phyloP scores from a whole-genome alignment of 2,113 vertebrate genomes.

The Ptyas mucosa region DNA sequence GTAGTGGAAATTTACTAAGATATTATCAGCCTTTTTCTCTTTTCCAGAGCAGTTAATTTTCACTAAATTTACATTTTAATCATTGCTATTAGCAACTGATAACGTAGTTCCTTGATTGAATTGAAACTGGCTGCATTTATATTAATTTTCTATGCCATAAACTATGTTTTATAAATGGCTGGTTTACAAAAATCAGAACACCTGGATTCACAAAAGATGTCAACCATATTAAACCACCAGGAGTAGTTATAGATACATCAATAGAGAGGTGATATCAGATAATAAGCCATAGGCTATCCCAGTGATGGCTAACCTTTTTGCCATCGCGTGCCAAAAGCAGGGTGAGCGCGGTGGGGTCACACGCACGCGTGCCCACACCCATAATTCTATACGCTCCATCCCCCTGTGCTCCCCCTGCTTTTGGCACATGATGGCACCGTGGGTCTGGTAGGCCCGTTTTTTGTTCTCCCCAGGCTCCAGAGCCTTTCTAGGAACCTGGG shows the following conservation, averaged over 20 bases:
- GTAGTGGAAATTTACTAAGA: neutral
- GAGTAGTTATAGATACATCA: neutral
- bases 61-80: slow-evolving; percentile 18
- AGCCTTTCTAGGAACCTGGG: too few species aligned
- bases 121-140: neutral
- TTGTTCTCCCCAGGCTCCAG: too few species aligned
- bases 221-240: neutral
- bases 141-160: neutral
- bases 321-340: too few species aligned
- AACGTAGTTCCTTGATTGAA: neutral
- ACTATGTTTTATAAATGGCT: neutral
- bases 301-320: too few species aligned
- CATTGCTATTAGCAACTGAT: slow-evolving; percentile 2
- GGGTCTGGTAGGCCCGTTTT: too few species aligned
- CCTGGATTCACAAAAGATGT: neutral
- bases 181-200: neutral
- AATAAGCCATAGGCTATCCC: neutral
- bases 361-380: too few species aligned
- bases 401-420: too few species aligned
- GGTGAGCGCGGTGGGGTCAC: too few species aligned
- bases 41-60: slow-evolving; percentile 23
- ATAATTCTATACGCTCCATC: too few species aligned
- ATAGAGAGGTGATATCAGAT: neutral
- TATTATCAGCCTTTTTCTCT: slow-evolving; percentile 23
- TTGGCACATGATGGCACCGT: too few species aligned